These are phyloP conservation scores for Callitettix versicolor DNA, from an alignment of 1,140 invertebrate genomes.

Conservation along the genomic window DNA sequence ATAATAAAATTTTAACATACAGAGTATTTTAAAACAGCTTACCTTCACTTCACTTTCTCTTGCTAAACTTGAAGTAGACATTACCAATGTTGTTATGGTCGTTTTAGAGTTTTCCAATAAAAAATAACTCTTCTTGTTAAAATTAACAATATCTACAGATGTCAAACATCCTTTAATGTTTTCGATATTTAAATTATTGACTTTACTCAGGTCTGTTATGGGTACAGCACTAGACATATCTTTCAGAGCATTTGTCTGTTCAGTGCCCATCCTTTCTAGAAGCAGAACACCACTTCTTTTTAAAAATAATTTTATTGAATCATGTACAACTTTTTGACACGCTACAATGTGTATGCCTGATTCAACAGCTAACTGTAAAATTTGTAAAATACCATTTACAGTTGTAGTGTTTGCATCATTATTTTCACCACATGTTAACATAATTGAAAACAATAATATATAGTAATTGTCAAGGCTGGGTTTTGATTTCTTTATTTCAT, in stretches of 20 bases:
- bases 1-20: no score
- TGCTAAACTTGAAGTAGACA: not conserved
- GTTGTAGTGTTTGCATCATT: not conserved
- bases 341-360: constrained; percentile 6
- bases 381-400: not conserved
- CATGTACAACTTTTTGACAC: constrained; percentile 12
- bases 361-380: constrained; percentile 2
- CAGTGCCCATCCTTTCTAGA: constrained; percentile 10
- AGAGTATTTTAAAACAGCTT: no score
- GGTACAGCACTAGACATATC: not conserved
- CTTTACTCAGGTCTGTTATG: not conserved
- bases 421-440: not conserved
- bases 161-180: not conserved
- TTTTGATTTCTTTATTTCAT: not conserved
- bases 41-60: not conserved
- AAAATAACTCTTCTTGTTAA: not conserved
- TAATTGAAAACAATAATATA: constrained; percentile 1
- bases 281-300: constrained; percentile 7
- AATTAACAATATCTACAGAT: not conserved
- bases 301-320: constrained; percentile 4
- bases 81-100: constrained; percentile 1
- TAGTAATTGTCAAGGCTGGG: not conserved
- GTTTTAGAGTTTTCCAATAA: not conserved
- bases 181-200: not conserved
- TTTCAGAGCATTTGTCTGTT: constrained; percentile 4